Conservation (phyloP, 2,888 invertebrate species). For the Catocala fraxini region DNA sequence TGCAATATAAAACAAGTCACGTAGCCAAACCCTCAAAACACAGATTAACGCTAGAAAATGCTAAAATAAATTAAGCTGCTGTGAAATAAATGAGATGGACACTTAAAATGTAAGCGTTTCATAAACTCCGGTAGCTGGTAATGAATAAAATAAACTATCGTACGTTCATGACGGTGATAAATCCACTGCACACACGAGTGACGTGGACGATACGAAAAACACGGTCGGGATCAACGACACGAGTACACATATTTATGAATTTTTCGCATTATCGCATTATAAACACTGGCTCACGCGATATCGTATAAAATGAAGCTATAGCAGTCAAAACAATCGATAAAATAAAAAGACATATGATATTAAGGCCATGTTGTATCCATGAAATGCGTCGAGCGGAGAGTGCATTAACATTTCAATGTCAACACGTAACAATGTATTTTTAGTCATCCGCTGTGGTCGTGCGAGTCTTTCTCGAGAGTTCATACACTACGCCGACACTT, state of each 20-base stretch:
- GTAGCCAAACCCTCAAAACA: conserved; percentile 38
- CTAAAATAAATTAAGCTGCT: conserved; percentile 42
- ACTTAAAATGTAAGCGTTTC: conserved; percentile 57
- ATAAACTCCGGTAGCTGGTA: conserved; percentile 58
- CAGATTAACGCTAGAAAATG: conserved; percentile 33
- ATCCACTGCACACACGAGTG: conserved; percentile 54
- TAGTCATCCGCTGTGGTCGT: conserved; percentile 76
- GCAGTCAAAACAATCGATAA: conserved; percentile 79
- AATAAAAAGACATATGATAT: conserved; percentile 62
- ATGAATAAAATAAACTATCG: conserved; percentile 57
- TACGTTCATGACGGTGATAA: conserved; percentile 46
- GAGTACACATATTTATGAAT: conserved; percentile 58
- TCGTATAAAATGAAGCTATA: conserved; percentile 67
- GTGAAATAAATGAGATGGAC: conserved; percentile 59
- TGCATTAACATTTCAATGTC: conserved; percentile 88
- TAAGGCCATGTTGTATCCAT: conserved; percentile 64
- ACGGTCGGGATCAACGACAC: conserved; percentile 67
- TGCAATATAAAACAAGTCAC: conserved; percentile 54
- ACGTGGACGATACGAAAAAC: conserved; percentile 57
- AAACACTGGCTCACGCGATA: conserved; percentile 60
- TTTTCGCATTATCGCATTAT: conserved; percentile 72
- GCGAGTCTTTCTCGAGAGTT: conserved; percentile 74
- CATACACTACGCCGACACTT: conserved; percentile 51
- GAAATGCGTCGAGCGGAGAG: conserved; percentile 78
- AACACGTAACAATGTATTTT: conserved; percentile 83